A percentile compares a stretch with the other conserved stretches of the same genome.
Evolutionary conservation across 2,797 vertebrate genomes (phyloP).

Genomic region (Hemitrygon akajei): DNA sequence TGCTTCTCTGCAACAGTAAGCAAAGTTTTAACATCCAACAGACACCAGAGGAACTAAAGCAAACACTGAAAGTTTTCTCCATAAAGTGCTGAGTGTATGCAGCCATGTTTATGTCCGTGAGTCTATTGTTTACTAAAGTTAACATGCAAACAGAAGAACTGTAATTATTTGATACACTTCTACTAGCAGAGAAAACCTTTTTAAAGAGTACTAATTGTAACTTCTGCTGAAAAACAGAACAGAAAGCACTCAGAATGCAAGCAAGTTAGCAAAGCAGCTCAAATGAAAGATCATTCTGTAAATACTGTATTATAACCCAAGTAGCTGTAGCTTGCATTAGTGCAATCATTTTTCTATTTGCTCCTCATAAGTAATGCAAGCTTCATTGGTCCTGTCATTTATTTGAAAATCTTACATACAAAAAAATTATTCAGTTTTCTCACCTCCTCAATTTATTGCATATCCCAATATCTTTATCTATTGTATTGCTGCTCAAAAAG

Average conservation of each 20-base stretch:
- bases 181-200: conserved; percentile 65
- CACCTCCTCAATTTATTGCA: not conserved
- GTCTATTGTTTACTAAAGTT: conserved; percentile 68
- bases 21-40: not conserved
- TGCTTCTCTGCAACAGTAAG: not conserved
- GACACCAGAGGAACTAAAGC: not conserved
- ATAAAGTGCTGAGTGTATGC: not conserved
- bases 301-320: not conserved
- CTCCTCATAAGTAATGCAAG: not conserved
- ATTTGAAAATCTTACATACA: not conserved
- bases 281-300: not conserved
- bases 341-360: not conserved
- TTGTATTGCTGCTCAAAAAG: no score
- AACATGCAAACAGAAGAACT: conserved; percentile 77
- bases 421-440: not conserved
- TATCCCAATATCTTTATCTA: no score
- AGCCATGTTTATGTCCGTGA: not conserved
- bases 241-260: conserved; percentile 65
- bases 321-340: not conserved
- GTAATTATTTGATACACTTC: conserved; percentile 75
- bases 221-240: conserved; percentile 73
- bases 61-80: not conserved
- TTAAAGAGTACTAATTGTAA: conserved; percentile 56
- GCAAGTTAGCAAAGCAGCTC: conserved; percentile 49
- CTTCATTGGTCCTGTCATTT: not conserved